Evolutionary conservation across 1,140 invertebrate genomes (phyloP).

Genomic region (Ceratoteleas bidentatus): DNA sequence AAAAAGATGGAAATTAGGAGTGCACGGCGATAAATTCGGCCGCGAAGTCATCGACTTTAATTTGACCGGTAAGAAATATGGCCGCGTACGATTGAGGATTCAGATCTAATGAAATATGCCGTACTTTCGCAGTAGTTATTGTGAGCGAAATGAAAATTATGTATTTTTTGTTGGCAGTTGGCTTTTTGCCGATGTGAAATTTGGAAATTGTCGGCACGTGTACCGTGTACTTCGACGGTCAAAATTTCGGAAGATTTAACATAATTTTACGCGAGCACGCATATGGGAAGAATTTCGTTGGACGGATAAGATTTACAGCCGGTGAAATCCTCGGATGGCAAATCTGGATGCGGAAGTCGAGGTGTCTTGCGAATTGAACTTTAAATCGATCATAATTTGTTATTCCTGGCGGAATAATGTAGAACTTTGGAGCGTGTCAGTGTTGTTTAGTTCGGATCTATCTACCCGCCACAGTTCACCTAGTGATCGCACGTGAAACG

Average conservation of each 20-base stretch:
- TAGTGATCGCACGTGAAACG: neutral
- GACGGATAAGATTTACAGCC: too few relatives aligned
- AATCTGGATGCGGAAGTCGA: neutral
- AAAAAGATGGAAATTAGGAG: slow-evolving; percentile 32
- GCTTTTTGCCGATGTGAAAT: too few relatives aligned
- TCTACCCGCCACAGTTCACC: neutral
- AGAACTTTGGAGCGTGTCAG: neutral
- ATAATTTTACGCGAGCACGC: too few relatives aligned
- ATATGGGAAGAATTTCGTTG: too few relatives aligned
- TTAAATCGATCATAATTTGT: neutral
- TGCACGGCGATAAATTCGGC: neutral
- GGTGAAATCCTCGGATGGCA: neutral
- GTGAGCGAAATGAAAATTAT: slow-evolving; percentile 29
- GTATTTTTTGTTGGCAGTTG: neutral
- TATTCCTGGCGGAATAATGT: neutral
- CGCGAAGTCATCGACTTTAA: slow-evolving; percentile 32
- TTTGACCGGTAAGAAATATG: slow-evolving; percentile 34
- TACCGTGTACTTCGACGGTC: too few relatives aligned
- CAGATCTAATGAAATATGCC: slow-evolving; percentile 36
- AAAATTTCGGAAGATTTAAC: too few relatives aligned
- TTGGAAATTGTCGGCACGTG: too few relatives aligned
- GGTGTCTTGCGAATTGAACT: neutral
- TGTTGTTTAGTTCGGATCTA: neutral
- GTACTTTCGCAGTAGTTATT: slow-evolving; percentile 14
- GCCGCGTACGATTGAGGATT: slow-evolving; percentile 6